Evolutionary conservation across 30 jellyfish, hydroid and myxozoan genomes (phyloP).

Genomic region (Aurelia aurita complex sp. Pacific): DNA sequence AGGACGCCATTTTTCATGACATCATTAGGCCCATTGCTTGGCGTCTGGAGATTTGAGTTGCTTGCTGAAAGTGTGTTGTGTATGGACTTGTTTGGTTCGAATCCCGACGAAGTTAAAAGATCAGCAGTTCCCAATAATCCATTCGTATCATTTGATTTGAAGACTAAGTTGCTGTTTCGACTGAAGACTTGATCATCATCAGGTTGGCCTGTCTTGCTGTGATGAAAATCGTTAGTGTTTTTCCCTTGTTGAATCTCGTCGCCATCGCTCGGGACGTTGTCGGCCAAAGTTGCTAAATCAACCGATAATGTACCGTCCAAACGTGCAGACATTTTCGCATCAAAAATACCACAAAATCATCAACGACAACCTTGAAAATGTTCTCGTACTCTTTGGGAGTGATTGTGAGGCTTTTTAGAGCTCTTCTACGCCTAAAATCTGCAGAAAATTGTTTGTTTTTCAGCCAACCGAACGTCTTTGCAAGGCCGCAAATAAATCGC

Average conservation of each 20-base stretch:
- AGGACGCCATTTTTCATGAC: slow-evolving; percentile 48
- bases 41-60: slow-evolving; percentile 28
- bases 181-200: slow-evolving; percentile 64
- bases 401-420: neutral
- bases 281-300: slow-evolving; percentile 51
- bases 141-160: slow-evolving; percentile 10
- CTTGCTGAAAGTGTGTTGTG: slow-evolving; percentile 40
- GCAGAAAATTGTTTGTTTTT: slow-evolving; percentile 11
- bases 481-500: slow-evolving; percentile 35
- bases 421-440: neutral
- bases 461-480: slow-evolving; percentile 18
- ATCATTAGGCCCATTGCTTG: slow-evolving; percentile 35
- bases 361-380: slow-evolving; percentile 4
- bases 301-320: slow-evolving; percentile 65
- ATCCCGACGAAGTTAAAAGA: slow-evolving; percentile 6
- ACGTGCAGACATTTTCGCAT: slow-evolving; percentile 46
- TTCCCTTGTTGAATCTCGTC: slow-evolving; percentile 40
- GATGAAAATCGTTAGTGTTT: slow-evolving; percentile 42
- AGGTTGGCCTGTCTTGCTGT: slow-evolving; percentile 31
- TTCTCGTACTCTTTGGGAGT: neutral
- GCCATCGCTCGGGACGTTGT: slow-evolving; percentile 67
- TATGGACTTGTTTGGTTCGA: slow-evolving; percentile 22
- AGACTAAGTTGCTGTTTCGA: slow-evolving; percentile 23
- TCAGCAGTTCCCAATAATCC: slow-evolving; percentile 13
- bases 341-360: neutral